Percentiles rank a stretch among this genome's conserved stretches.
phyloP scores from a whole-genome alignment of 2,113 vertebrate genomes.

The Nipponia nippon region DNA sequence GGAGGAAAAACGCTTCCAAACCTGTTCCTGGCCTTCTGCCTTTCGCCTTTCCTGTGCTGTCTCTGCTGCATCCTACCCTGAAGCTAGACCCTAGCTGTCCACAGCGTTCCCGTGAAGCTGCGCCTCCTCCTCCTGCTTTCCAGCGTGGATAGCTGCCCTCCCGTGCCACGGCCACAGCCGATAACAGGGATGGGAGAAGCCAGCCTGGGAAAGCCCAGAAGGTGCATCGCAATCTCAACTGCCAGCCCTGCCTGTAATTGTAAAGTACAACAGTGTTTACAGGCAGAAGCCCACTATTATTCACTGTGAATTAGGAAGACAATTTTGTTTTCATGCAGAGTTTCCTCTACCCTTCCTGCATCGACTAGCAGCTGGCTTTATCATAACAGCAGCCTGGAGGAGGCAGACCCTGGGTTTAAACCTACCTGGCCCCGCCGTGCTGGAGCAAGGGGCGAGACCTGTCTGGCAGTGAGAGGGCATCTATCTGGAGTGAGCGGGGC shows the following conservation, averaged over 20 bases:
- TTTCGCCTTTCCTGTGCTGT: neutral
- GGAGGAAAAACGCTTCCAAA: neutral
- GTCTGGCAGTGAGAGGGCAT: rapidly evolving
- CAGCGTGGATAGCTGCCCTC: rapidly evolving
- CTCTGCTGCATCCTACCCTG: neutral
- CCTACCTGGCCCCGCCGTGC: neutral
- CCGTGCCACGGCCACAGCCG: neutral
- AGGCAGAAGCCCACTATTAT: neutral
- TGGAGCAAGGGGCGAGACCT: neutral
- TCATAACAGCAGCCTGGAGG: neutral
- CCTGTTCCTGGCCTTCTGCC: neutral
- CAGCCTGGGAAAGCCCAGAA: neutral
- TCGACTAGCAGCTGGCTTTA: too few relatives aligned
- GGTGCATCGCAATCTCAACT: rapidly evolving
- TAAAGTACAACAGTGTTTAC: rapidly evolving
- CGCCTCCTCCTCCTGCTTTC: neutral
- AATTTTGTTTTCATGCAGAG: neutral
- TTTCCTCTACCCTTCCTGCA: neutral
- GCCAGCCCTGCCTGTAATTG: neutral
- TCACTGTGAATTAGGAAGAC: neutral
- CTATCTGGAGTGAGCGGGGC: rapidly evolving
- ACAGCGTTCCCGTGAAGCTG: rapidly evolving
- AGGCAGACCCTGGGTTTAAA: neutral
- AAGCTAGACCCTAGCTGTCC: neutral
- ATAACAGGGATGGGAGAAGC: neutral